phyloP scores from a whole-genome alignment of 64 coral and sea anemone species.

The Porites lutea region DNA sequence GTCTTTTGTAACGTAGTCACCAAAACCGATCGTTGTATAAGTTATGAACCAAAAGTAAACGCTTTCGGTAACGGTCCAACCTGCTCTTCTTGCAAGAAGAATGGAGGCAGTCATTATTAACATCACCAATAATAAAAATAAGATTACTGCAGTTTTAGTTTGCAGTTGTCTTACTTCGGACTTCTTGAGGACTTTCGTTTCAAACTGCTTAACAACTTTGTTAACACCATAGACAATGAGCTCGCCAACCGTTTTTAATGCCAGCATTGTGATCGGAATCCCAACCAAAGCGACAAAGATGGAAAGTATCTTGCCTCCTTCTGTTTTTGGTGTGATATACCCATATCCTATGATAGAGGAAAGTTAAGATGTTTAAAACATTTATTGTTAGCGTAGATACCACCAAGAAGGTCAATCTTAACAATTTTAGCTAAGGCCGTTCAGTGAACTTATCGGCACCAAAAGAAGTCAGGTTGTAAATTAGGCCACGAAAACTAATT shows the following conservation, averaged over 20 bases:
- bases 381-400: too few relatives aligned
- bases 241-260: background rate
- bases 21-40: constrained; percentile 54
- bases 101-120: background rate
- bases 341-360: constrained; percentile 1
- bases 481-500: too few relatives aligned
- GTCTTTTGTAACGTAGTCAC: constrained; percentile 24
- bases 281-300: constrained; percentile 1
- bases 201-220: background rate
- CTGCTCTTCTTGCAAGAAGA: background rate
- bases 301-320: background rate
- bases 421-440: too few relatives aligned
- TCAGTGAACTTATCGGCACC: too few relatives aligned
- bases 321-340: constrained; percentile 4
- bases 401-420: too few relatives aligned
- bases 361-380: background rate
- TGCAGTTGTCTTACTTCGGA: background rate
- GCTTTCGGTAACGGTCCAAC: constrained; percentile 24
- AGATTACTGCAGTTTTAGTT: constrained; percentile 37
- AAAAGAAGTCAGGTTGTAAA: too few relatives aligned
- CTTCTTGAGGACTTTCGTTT: constrained; percentile 20
- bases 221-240: constrained; percentile 1
- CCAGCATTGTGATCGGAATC: constrained; percentile 12
- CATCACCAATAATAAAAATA: background rate
- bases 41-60: constrained; percentile 65